Evolutionary conservation across 2,888 invertebrate genomes (phyloP).

Genomic region (Antitype chi): DNA sequence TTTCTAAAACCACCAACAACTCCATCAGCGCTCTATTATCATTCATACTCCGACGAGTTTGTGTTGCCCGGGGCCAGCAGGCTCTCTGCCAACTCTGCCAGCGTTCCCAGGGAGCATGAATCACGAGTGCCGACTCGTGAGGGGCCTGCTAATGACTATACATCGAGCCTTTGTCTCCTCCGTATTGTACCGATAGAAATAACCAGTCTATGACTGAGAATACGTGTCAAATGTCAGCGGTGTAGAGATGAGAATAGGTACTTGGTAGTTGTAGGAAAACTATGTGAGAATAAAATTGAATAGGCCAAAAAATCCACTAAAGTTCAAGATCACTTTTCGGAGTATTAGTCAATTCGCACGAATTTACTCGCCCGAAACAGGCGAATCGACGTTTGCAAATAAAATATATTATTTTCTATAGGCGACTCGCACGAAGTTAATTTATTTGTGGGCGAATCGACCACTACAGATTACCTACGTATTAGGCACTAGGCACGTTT

Average conservation of each 20-base stretch:
- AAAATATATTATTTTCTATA: too few relatives aligned
- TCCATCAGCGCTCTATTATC: constrained; percentile 31
- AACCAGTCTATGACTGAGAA: constrained; percentile 43
- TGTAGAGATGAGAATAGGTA: constrained; percentile 21
- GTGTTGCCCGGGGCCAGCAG: constrained; percentile 58
- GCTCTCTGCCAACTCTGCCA: constrained; percentile 60
- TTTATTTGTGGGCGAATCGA: too few relatives aligned
- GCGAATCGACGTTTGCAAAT: too few relatives aligned
- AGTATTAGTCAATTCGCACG: too few relatives aligned
- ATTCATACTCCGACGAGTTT: constrained; percentile 31
- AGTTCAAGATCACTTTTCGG: not conserved
- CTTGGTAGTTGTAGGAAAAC: not conserved
- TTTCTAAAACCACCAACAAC: not conserved
- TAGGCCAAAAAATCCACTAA: not conserved
- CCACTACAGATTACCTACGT: too few relatives aligned
- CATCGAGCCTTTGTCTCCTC: constrained; percentile 72
- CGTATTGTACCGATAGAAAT: constrained; percentile 66
- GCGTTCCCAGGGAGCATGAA: constrained; percentile 66
- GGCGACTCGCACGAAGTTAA: too few relatives aligned
- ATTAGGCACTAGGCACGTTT: too few relatives aligned
- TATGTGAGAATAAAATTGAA: not conserved
- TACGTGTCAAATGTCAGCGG: constrained; percentile 50
- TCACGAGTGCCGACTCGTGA: constrained; percentile 74
- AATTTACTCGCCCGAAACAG: too few relatives aligned
- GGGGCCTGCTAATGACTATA: constrained; percentile 73